These are phyloP conservation scores for Lampris megalopsis DNA, from an alignment of 2,113 vertebrate species.

Conservation along the genomic window DNA sequence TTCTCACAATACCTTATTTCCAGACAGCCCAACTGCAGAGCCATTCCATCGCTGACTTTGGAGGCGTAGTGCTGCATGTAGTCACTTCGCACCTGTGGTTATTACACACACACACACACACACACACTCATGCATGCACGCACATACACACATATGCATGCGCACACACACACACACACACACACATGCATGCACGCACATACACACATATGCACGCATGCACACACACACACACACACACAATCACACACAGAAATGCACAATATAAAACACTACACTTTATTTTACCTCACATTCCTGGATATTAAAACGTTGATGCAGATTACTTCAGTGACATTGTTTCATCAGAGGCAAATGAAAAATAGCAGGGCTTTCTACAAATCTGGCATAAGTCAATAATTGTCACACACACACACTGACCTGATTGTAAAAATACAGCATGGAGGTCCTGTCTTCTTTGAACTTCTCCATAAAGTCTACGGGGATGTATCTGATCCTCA, in stretches of 20 bases:
- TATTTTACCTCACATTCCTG: too few relatives aligned
- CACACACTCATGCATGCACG: background rate
- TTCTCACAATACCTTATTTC: constrained; percentile 86
- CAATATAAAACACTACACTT: background rate
- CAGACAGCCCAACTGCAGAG: constrained; percentile 93
- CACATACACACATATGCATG: constrained; percentile 9
- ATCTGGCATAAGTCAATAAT: too few relatives aligned
- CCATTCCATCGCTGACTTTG: constrained; percentile 95
- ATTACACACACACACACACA: background rate
- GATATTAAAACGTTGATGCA: too few relatives aligned
- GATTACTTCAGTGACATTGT: too few relatives aligned
- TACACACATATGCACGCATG: background rate
- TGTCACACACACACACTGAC: constrained; percentile 66
- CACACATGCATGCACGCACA: constrained; percentile 3
- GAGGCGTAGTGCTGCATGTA: constrained; percentile 92
- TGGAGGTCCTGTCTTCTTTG: constrained; percentile 89
- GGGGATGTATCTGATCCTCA: constrained; percentile 91
- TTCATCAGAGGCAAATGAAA: too few relatives aligned
- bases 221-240: background rate
- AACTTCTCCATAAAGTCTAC: constrained; percentile 88
- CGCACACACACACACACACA: background rate
- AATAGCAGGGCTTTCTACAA: too few relatives aligned
- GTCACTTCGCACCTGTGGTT: constrained; percentile 88
- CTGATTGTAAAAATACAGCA: constrained; percentile 96
- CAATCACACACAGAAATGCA: too few relatives aligned